Percentiles rank a stretch among this genome's conserved stretches.
phyloP scores from a whole-genome alignment of 2,888 invertebrate genomes.

The Ormyrus pomaceus region DNA sequence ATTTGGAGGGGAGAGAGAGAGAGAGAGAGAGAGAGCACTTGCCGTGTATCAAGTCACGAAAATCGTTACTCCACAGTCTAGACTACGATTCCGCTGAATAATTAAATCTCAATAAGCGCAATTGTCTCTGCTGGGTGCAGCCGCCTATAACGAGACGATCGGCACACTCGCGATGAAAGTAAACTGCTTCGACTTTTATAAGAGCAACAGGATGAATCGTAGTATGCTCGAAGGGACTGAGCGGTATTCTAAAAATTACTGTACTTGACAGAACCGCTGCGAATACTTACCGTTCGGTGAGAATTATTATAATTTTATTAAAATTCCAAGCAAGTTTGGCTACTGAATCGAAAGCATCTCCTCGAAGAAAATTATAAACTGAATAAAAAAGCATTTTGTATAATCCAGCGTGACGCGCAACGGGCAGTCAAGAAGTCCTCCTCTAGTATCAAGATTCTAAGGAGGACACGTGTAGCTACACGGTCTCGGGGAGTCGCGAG shows the following conservation, averaged over 20 bases:
- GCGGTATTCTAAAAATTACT: no score
- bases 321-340: no score
- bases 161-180: no score
- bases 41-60: slow-evolving; percentile 25
- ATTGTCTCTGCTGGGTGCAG: neutral
- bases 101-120: slow-evolving; percentile 20
- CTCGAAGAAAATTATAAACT: no score
- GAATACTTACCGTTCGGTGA: no score
- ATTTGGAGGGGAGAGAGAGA: slow-evolving; percentile 32
- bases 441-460: slow-evolving; percentile 4
- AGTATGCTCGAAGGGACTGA: no score
- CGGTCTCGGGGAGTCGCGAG: neutral
- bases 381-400: neutral
- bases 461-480: neutral
- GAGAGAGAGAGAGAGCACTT: neutral
- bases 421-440: neutral
- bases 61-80: neutral
- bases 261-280: no score
- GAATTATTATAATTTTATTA: no score
- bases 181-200: no score
- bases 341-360: no score
- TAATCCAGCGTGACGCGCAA: neutral
- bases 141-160: no score
- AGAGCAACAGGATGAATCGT: no score
- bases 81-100: slow-evolving; percentile 24